Conservation (phyloP, 2,113 vertebrate species). For the Dolichotis patagonum region DNA sequence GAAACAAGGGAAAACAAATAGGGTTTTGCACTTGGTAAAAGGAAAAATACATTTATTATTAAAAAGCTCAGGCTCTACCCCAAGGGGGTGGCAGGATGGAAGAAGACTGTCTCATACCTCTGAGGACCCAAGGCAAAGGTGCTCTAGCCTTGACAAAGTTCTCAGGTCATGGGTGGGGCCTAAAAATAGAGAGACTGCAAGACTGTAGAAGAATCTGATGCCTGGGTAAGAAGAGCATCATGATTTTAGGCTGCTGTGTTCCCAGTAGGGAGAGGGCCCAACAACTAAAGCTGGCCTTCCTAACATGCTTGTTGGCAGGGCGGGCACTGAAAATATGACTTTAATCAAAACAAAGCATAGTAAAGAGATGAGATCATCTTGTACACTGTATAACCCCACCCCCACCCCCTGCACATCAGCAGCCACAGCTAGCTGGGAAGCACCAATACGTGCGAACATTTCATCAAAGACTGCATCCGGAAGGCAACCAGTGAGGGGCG, state of each 20-base stretch:
- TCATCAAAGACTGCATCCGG: not conserved
- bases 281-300: not conserved
- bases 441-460: not conserved
- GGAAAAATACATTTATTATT: not conserved
- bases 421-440: not conserved
- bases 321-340: not conserved
- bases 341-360: not conserved
- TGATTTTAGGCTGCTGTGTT: not conserved
- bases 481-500: not conserved
- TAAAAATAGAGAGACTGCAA: not conserved
- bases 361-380: not conserved
- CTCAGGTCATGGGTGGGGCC: not conserved
- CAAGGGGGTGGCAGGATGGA: not conserved
- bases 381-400: not conserved
- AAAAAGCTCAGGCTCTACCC: not conserved
- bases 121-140: not conserved
- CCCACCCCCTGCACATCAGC: no score
- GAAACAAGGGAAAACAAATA: not conserved
- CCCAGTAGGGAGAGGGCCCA: not conserved
- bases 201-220: not conserved
- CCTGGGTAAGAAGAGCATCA: not conserved
- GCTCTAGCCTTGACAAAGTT: not conserved
- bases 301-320: not conserved
- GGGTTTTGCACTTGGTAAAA: not conserved
- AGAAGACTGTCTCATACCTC: no score